Evolutionary conservation across 2,797 vertebrate genomes (phyloP).

Genomic region (Benthosema pterotum): DNA sequence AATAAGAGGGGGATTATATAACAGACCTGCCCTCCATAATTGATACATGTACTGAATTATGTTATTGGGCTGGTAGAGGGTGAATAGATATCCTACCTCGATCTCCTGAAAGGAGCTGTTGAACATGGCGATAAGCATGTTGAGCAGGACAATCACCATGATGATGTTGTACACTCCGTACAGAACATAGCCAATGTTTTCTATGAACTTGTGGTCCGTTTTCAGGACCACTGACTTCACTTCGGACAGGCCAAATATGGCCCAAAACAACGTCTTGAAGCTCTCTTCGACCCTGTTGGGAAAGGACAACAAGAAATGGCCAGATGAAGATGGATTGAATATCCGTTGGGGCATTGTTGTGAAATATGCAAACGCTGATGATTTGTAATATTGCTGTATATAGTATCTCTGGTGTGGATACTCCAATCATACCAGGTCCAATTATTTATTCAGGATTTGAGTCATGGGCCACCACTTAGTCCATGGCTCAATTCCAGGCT

Average conservation of each 20-base stretch:
- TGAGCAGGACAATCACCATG: constrained; percentile 97
- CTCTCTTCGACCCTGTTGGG: constrained; percentile 93
- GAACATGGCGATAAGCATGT: constrained; percentile 99
- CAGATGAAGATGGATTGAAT: constrained; percentile 2
- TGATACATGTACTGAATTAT: too few species aligned
- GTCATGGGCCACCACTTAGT: too few species aligned
- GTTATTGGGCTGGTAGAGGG: not conserved
- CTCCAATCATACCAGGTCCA: too few species aligned
- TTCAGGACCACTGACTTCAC: constrained; percentile 96
- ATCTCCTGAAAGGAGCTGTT: constrained; percentile 99
- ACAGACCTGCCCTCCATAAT: too few species aligned
- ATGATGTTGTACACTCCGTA: constrained; percentile 99
- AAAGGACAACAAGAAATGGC: constrained; percentile 8
- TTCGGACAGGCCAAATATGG: constrained; percentile 97
- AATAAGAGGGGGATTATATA: too few species aligned
- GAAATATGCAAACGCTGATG: too few species aligned
- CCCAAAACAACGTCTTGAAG: constrained; percentile 90
- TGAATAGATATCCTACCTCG: constrained; percentile 80
- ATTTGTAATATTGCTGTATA: too few species aligned
- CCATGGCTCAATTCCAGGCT: too few species aligned
- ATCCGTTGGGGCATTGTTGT: too few species aligned
- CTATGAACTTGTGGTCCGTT: constrained; percentile 90
- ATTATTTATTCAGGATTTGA: too few species aligned
- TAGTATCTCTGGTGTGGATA: too few species aligned
- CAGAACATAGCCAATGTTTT: constrained; percentile 90